These are phyloP conservation scores for Papilio dardanus DNA, from an alignment of 1,140 invertebrate genomes.

Conservation along the genomic window DNA sequence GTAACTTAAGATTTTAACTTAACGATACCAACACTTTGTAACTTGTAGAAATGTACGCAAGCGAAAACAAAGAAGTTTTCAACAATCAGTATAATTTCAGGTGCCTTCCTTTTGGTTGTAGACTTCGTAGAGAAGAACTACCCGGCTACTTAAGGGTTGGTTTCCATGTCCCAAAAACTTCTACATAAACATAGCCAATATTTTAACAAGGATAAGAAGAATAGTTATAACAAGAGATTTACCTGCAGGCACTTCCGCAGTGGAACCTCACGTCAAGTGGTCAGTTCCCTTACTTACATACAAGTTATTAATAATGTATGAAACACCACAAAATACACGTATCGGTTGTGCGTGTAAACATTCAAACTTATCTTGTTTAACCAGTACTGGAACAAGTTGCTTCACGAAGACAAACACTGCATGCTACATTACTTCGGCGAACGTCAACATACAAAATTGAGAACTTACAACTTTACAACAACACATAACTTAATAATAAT, in stretches of 20 bases:
- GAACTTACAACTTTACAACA: neutral
- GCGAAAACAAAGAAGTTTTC: neutral
- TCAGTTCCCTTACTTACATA: neutral
- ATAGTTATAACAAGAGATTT: neutral
- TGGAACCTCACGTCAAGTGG: neutral
- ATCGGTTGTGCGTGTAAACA: slow-evolving; percentile 9
- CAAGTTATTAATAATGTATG: neutral
- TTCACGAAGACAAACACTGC: slow-evolving; percentile 7
- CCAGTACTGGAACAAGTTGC: slow-evolving; percentile 20
- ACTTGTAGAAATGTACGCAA: neutral
- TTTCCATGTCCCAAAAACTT: too few relatives aligned
- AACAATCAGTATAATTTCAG: too few relatives aligned
- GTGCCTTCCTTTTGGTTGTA: too few relatives aligned
- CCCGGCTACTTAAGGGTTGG: too few relatives aligned
- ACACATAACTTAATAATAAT: neutral
- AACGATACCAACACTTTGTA: neutral
- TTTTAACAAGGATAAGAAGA: neutral
- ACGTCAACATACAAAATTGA: slow-evolving; percentile 1
- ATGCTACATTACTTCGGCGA: neutral
- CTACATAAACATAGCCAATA: neutral
- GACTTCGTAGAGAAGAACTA: too few relatives aligned
- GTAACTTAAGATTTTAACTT: slow-evolving; percentile 8
- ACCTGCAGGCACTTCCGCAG: neutral
- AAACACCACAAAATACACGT: neutral
- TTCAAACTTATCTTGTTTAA: slow-evolving; percentile 22